Base-by-base conservation (phyloP, 2,797 vertebrate species). In the Gallinago nigripennis region DNA sequence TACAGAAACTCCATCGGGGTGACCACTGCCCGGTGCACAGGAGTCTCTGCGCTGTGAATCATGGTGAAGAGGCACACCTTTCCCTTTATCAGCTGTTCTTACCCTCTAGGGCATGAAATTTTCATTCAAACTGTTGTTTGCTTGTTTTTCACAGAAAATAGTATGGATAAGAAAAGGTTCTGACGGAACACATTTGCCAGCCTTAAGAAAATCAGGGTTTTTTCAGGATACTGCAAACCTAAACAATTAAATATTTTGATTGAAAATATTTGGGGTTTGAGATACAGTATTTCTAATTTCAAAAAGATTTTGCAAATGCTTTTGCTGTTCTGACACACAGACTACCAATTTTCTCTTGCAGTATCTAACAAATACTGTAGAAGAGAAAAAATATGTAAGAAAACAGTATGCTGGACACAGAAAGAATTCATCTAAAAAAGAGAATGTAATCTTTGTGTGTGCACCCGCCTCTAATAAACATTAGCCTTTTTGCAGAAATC, bases 401-500 rank as follows among this genome's bases (percentile, higher is more conserved):
- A 9, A 2, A 4, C 6, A 45, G 5, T 46, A 23, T 20, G 12
- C 25, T 82, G 21, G 27, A 46, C 21, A 75, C 5, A 87, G n/a
- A 82, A 84, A 10, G 19, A 90, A 68, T 78, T 79, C 14, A 45
- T 16, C 20, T 35, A 17, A 86, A 71, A 79, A 60, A 73, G 11
- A 69, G 8, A 20, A 51, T 21, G 37, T 56, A 78, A 86, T 72
- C 54, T 61, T 28, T 75, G 24, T 37, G 8, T 43, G 30, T 50
- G 17, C 39, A 43, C 33, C 41, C 4, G 3, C 65, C 77, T 66
- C 72, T 73, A 69, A 91, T 70, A 92, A 94, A 68, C 41, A 82
- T 54, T 60, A 86, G 53, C 28, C 17, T 73, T 92, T 92, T 92
- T 82, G 12, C 41, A 88, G 83, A 90, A 94, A 79, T 61, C 24